Evolutionary conservation across 2,888 invertebrate genomes (phyloP).

Genomic region (Sinhomidia bicolor): DNA sequence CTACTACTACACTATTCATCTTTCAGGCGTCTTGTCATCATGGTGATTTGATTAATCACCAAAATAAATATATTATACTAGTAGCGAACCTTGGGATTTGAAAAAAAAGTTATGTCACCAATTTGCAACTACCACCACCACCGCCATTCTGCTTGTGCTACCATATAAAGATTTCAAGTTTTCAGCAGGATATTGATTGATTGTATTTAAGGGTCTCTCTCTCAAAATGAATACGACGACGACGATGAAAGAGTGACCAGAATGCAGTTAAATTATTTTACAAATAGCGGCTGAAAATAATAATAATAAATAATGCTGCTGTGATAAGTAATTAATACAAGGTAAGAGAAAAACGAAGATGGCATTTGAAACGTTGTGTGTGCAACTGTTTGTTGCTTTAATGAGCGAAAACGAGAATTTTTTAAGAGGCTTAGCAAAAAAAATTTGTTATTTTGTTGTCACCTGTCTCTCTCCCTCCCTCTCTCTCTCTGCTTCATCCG

Average conservation of each 20-base stretch:
- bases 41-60: neutral
- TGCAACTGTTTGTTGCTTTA: neutral
- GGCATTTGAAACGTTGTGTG: neutral
- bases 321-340: slow-evolving; percentile 12
- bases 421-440: neutral
- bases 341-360: neutral
- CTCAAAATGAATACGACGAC: neutral
- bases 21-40: neutral
- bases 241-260: neutral
- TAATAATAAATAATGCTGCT: neutral
- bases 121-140: neutral
- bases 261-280: neutral
- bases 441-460: neutral
- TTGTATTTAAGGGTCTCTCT: neutral
- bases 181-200: slow-evolving; percentile 29
- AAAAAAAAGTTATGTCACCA: slow-evolving; percentile 1
- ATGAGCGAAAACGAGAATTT: neutral
- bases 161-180: neutral
- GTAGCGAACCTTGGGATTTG: neutral
- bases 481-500: too few relatives aligned
- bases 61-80: neutral
- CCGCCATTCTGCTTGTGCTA: neutral
- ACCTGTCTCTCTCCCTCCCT: slow-evolving; percentile 11
- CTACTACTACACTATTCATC: too few relatives aligned
- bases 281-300: too few relatives aligned